These are phyloP conservation scores for Falco columbarius DNA, from an alignment of 2,797 vertebrate species.

Conservation along the genomic window DNA sequence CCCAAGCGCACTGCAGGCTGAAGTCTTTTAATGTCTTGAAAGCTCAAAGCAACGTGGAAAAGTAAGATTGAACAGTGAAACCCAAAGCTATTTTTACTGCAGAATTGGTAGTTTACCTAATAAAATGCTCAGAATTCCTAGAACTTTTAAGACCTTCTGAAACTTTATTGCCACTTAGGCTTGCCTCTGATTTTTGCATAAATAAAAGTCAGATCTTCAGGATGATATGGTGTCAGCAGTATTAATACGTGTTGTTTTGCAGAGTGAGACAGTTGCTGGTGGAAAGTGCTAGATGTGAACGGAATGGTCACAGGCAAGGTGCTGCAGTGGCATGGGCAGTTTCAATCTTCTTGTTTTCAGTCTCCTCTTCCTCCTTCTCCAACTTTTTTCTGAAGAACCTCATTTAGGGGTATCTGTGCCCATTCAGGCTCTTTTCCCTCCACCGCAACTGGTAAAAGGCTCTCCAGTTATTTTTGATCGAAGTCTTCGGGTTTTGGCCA, in stretches of 20 bases:
- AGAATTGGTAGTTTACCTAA: conserved; percentile 15
- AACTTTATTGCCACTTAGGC: neutral
- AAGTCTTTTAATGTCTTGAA: conserved; percentile 4
- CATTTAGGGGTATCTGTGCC: neutral
- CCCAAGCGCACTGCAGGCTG: conserved; percentile 26
- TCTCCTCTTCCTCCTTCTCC: neutral
- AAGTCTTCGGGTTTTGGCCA: neutral
- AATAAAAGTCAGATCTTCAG: neutral
- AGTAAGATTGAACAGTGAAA: conserved; percentile 38
- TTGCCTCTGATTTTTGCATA: conserved; percentile 1
- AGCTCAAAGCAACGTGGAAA: conserved; percentile 59
- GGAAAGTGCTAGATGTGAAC: neutral
- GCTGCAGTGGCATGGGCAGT: neutral
- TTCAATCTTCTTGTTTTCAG: neutral
- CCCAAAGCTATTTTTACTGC: conserved; percentile 54
- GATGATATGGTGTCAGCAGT: neutral
- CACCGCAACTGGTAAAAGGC: neutral
- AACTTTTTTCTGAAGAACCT: neutral
- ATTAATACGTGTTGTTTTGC: neutral
- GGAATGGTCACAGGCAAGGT: neutral
- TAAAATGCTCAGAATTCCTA: conserved; percentile 29
- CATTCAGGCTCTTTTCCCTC: neutral
- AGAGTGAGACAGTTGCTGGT: neutral
- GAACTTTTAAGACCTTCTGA: conserved; percentile 2
- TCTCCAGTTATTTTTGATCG: neutral